Evolutionary conservation across 2,113 vertebrate species (phyloP).

Genomic region (Burhinus bistriatus): DNA sequence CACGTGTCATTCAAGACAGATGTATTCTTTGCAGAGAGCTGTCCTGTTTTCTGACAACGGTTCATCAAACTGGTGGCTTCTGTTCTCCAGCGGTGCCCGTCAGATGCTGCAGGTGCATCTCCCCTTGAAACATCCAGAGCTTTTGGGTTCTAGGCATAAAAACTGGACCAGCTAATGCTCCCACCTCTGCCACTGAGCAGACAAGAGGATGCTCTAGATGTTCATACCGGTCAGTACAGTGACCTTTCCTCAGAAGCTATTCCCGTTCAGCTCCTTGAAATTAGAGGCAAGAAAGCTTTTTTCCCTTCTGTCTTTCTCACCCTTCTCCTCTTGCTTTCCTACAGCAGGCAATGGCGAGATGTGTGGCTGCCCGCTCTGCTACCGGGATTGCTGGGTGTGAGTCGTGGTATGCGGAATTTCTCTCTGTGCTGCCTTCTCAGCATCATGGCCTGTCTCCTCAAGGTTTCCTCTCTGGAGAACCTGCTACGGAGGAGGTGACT

Average conservation of each 20-base stretch:
- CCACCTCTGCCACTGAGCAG: background rate
- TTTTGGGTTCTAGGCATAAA: background rate
- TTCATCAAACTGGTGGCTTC: background rate
- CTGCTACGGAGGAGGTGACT: background rate
- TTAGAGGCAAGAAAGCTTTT: accelerated
- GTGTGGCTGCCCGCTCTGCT: background rate
- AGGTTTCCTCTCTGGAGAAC: background rate
- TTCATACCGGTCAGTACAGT: background rate
- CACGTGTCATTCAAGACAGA: background rate
- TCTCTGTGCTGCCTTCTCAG: background rate
- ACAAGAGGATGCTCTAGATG: background rate
- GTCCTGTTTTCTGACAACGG: accelerated
- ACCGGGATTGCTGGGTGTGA: background rate
- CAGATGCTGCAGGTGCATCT: background rate
- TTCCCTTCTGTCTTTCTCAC: background rate
- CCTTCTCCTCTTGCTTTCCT: background rate
- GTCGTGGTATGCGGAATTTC: accelerated
- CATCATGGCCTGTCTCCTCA: background rate
- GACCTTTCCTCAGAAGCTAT: background rate
- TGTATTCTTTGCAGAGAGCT: background rate
- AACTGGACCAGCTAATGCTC: background rate
- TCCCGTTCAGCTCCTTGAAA: background rate
- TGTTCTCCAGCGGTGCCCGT: background rate
- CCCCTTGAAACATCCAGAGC: background rate
- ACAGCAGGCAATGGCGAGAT: accelerated